phyloP scores from a whole-genome alignment of 2,113 vertebrate species.

The Callaeas wilsoni region DNA sequence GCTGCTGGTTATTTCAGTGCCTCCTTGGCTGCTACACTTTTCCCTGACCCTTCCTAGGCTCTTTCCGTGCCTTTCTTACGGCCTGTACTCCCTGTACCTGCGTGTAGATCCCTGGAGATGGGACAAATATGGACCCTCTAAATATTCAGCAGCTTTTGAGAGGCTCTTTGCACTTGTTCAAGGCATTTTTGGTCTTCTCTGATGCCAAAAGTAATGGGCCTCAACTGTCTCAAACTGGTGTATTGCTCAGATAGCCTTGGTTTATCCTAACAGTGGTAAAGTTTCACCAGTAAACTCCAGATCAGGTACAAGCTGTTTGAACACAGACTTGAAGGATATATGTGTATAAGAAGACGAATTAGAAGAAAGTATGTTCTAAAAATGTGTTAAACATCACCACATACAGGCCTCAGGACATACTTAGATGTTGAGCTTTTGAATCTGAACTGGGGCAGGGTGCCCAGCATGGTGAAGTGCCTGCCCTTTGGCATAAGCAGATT shows the following conservation, averaged over 20 bases:
- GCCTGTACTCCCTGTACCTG: neutral
- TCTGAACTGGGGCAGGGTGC: neutral
- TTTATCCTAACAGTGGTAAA: neutral
- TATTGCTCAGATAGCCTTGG: neutral
- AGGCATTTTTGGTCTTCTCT: neutral
- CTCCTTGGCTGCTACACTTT: neutral
- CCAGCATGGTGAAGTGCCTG: neutral
- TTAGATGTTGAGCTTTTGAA: neutral
- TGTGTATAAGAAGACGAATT: neutral
- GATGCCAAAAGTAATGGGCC: neutral
- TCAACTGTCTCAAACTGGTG: neutral
- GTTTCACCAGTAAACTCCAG: neutral
- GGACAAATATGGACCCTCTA: neutral
- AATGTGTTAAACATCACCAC: neutral
- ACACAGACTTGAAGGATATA: neutral
- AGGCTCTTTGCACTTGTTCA: neutral
- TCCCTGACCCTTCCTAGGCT: neutral
- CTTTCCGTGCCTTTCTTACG: neutral
- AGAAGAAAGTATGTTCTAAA: neutral
- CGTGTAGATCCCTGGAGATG: neutral
- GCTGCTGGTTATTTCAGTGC: neutral
- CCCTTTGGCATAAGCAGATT: neutral
- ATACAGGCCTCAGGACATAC: neutral
- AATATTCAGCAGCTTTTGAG: neutral
- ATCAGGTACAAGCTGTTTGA: neutral